A percentile compares a stretch with the other conserved stretches of the same genome.
These are phyloP conservation scores for Malachius bipustulatus DNA, from an alignment of 2,888 invertebrate genomes.

Conservation along the genomic window DNA sequence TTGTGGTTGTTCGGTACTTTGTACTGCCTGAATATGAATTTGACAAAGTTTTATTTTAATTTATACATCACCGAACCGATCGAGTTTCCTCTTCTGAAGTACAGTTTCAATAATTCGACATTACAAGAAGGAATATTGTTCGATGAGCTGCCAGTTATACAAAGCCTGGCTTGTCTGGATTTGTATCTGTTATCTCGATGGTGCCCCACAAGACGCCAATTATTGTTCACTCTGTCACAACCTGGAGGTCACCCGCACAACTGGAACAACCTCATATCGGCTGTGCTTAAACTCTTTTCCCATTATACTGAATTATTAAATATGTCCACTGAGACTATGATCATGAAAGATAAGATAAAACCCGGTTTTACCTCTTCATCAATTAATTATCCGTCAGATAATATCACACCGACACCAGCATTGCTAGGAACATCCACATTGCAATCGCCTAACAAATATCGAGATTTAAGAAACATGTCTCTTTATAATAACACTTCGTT, in stretches of 20 bases:
- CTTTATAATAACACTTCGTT: slow-evolving; percentile 14
- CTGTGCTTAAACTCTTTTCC: slow-evolving; percentile 50
- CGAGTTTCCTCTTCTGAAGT: slow-evolving; percentile 48
- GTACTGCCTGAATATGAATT: slow-evolving; percentile 56
- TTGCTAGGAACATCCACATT: not conserved
- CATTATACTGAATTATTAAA: slow-evolving; percentile 54
- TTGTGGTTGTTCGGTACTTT: slow-evolving; percentile 58
- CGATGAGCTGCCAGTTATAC: slow-evolving; percentile 53
- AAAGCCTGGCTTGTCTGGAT: slow-evolving; percentile 66
- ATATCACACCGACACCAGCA: slow-evolving; percentile 5
- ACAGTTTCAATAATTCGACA: slow-evolving; percentile 37
- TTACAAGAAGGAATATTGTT: slow-evolving; percentile 49
- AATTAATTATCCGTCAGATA: not conserved
- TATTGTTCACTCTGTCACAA: slow-evolving; percentile 61
- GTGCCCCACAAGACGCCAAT: slow-evolving; percentile 45
- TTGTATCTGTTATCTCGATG: slow-evolving; percentile 54
- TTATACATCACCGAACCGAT: slow-evolving; percentile 59
- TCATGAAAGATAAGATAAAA: slow-evolving; percentile 8
- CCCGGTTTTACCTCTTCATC: not conserved
- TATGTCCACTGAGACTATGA: slow-evolving; percentile 24
- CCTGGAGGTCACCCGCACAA: slow-evolving; percentile 82
- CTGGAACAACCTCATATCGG: slow-evolving; percentile 63
- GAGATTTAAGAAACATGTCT: slow-evolving; percentile 31
- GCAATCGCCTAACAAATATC: slow-evolving; percentile 18
- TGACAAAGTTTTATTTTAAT: slow-evolving; percentile 58